phyloP scores from a whole-genome alignment of 2,888 invertebrate genomes.

The Diogma glabrata region DNA sequence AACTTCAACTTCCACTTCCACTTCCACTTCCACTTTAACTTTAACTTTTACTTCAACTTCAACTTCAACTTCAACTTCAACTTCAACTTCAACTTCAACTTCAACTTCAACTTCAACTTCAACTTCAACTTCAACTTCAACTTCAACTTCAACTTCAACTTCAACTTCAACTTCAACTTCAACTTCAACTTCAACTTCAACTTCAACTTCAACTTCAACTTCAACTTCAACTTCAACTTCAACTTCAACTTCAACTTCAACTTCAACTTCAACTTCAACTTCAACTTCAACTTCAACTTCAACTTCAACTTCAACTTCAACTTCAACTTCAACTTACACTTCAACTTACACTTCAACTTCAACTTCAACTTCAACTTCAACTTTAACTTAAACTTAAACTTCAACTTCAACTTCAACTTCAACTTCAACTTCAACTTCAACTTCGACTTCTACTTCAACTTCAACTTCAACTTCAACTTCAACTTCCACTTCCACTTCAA shows the following conservation, averaged over 20 bases:
- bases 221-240: constrained; percentile 10
- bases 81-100: constrained; percentile 9
- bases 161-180: constrained; percentile 10
- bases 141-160: constrained; percentile 9
- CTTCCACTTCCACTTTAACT: constrained; percentile 11
- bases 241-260: constrained; percentile 11
- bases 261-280: constrained; percentile 11
- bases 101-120: constrained; percentile 11
- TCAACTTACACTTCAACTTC: constrained; percentile 8
- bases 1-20: constrained; percentile 11
- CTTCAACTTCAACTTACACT: constrained; percentile 10
- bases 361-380: too few relatives aligned
- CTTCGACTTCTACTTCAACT: too few relatives aligned
- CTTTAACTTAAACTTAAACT: too few relatives aligned
- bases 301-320: constrained; percentile 11
- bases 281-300: constrained; percentile 11
- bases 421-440: too few relatives aligned
- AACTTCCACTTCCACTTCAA: too few relatives aligned
- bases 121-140: constrained; percentile 9
- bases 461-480: too few relatives aligned
- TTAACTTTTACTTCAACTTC: constrained; percentile 11
- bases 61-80: constrained; percentile 9
- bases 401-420: too few relatives aligned
- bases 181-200: constrained; percentile 11
- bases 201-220: constrained; percentile 11